These are phyloP conservation scores for Formica exsecta DNA, from an alignment of 1,140 invertebrate genomes.

Conservation along the genomic window DNA sequence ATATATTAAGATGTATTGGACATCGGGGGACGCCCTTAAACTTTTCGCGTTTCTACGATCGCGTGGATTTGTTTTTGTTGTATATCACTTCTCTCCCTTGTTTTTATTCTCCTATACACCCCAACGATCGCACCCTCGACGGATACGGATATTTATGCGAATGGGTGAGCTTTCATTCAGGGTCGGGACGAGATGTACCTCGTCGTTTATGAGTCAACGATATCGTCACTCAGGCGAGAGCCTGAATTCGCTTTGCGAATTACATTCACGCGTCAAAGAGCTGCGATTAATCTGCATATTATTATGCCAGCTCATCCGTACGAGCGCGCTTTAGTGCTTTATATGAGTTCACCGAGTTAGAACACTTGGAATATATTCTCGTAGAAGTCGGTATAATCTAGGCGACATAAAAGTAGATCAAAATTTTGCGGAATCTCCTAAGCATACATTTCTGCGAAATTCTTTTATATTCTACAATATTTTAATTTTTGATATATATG, in stretches of 20 bases:
- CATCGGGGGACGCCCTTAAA: constrained; percentile 10
- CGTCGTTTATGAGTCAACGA: constrained; percentile 49
- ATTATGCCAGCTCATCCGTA: constrained; percentile 51
- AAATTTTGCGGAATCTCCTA: not conserved
- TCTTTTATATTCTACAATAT: constrained; percentile 1
- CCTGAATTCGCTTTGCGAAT: constrained; percentile 4
- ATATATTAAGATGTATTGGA: constrained; percentile 29
- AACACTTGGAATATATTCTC: constrained; percentile 30
- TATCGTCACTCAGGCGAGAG: constrained; percentile 49
- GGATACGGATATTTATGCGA: constrained; percentile 40
- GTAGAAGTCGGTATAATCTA: not conserved
- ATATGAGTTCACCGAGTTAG: not conserved
- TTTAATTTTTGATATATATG: not conserved
- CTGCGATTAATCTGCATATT: constrained; percentile 60
- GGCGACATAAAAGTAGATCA: not conserved
- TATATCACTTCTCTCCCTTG: constrained; percentile 21
- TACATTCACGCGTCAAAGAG: constrained; percentile 49
- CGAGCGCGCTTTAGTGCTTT: constrained; percentile 53
- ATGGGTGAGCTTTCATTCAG: constrained; percentile 27
- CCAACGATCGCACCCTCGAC: constrained; percentile 7
- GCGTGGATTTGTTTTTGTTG: constrained; percentile 12
- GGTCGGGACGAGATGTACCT: not conserved
- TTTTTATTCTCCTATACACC: constrained; percentile 32
- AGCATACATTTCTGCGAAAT: not conserved
- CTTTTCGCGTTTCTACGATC: constrained; percentile 12